Evolutionary conservation across 2,888 invertebrate species (phyloP), one percentile per base, ranked within the genome.

Genomic region (Scaptomyza parva): DNA sequence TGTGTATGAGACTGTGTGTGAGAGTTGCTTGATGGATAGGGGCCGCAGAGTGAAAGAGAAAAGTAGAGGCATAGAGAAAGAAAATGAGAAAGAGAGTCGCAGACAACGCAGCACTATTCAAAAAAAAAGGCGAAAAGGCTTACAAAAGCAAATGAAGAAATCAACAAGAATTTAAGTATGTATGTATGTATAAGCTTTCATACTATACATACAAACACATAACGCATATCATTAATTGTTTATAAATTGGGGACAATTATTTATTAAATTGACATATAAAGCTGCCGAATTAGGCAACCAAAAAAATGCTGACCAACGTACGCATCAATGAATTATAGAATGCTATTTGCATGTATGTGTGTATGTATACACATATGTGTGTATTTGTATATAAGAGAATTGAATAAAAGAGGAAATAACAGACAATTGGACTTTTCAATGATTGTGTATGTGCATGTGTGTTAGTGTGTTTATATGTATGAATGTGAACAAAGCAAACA

Each of bases 181-280:
- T 14, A 35, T 35, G 9, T 47, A 50, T 7, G 11, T 54, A 14
- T 14, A 18, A 53, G 45, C 44, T 40, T 74, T 28, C 33, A 35
- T 14, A 35, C 33, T n/a, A 48, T 41, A 58, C 44, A 44, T 22
- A 14, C 45, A 22, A 24, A 58, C 28, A 35, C 59, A 52, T 83
- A 83, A 83, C 76, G 61, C 70, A 81, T 80, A 54, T 53, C 48
- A 57, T 54, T 66, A 55, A 69, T 76, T 70, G 60, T 70, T 61
- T 47, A 78, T 81, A 60, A 75, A 74, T 67, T 73, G 78, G 33
- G 33, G 30, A 50, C 62, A 77, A 65, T 60, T 74, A 70, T 60
- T 75, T 62, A 40, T 51, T 62, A 58, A 85, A 71, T 68, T 74
- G 60, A 77, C 50, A 52, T 63, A 70, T 48, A 70, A 59, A 62